Conservation (phyloP, 2,113 vertebrate species). For the Brachypodius melanocephalos region DNA sequence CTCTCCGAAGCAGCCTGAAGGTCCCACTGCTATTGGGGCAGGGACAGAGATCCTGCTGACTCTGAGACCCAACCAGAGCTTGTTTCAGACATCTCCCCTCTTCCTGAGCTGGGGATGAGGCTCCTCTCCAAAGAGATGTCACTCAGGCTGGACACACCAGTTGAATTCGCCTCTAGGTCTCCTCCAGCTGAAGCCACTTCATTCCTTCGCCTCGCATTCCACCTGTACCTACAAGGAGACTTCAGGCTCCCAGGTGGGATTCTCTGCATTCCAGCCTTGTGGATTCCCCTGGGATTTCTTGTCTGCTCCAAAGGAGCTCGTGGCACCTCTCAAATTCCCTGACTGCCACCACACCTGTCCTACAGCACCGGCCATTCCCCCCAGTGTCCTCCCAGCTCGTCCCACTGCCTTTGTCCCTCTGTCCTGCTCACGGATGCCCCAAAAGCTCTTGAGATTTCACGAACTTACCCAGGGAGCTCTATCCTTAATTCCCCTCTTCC, state of each 20-base stretch:
- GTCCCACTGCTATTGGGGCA: fast-evolving
- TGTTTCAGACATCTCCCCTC: fast-evolving
- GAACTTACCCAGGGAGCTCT: neutral
- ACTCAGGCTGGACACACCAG: fast-evolving
- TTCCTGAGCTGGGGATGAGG: fast-evolving
- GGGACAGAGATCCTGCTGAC: neutral
- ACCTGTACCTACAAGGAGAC: neutral
- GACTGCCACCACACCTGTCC: neutral
- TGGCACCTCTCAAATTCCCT: neutral
- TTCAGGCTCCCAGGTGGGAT: neutral
- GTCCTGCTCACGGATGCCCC: neutral
- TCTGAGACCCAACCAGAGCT: fast-evolving
- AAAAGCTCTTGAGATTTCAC: neutral
- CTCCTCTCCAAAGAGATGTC: neutral
- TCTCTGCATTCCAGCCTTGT: neutral
- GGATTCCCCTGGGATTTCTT: neutral
- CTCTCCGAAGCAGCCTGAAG: neutral
- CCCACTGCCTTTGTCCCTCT: neutral
- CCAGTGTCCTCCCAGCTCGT: neutral
- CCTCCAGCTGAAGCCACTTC: neutral
- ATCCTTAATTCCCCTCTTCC: neutral
- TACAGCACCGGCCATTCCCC: fast-evolving
- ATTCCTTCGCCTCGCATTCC: neutral
- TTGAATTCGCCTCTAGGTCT: fast-evolving
- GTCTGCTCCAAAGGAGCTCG: fast-evolving